phyloP scores from a whole-genome alignment of 1,140 invertebrate species.

The Drosophila nigromelanica region DNA sequence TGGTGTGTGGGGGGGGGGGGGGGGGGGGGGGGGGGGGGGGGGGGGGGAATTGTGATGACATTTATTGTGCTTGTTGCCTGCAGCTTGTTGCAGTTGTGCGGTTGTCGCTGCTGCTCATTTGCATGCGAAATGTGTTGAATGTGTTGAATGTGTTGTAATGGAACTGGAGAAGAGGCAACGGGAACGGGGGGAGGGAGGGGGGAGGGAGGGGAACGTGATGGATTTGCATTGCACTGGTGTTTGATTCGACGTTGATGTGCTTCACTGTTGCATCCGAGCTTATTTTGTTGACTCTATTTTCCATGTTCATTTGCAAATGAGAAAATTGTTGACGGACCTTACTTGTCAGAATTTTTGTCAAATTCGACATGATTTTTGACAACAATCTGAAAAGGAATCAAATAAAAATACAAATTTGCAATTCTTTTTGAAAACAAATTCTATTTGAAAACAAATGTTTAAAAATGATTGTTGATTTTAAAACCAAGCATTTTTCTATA shows the following conservation, averaged over 20 bases:
- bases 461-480: too few species aligned
- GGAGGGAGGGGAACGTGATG: neutral
- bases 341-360: too few species aligned
- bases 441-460: too few species aligned
- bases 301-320: neutral
- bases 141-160: slow-evolving; percentile 2
- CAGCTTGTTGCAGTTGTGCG: slow-evolving; percentile 4
- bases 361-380: too few species aligned
- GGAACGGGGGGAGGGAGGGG: neutral
- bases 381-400: too few species aligned
- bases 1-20: too few species aligned
- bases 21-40: too few species aligned
- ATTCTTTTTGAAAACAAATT: too few species aligned
- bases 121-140: slow-evolving; percentile 20
- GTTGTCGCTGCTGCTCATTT: slow-evolving; percentile 38
- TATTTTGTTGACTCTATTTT: neutral
- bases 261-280: too few species aligned
- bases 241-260: neutral
- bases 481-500: too few species aligned
- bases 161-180: neutral
- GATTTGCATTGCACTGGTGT: neutral
- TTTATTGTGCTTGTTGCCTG: slow-evolving; percentile 21
- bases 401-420: too few species aligned
- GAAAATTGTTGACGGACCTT: neutral
- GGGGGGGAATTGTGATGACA: slow-evolving; percentile 24